These are phyloP conservation scores for Platynereis dumerilii DNA, from an alignment of 2,888 invertebrate genomes.

Conservation along the genomic window DNA sequence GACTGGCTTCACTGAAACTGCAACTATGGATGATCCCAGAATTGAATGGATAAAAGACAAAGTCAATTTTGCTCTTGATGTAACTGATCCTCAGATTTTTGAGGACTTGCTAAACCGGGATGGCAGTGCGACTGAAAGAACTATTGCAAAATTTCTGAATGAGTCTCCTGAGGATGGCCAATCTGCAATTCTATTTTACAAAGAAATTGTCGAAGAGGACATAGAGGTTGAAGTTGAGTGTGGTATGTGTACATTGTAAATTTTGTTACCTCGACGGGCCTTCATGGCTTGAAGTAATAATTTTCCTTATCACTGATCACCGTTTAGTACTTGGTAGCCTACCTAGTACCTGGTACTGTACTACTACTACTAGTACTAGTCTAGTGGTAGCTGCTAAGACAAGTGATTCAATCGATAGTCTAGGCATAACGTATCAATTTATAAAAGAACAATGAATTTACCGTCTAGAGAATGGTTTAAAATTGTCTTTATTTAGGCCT, in stretches of 20 bases:
- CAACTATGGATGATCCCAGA: slow-evolving; percentile 61
- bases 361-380: no score
- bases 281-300: no score
- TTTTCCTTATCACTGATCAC: no score
- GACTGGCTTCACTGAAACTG: neutral
- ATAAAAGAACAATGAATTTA: no score
- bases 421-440: no score
- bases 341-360: no score
- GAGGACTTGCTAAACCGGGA: slow-evolving; percentile 62
- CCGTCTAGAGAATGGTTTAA: no score
- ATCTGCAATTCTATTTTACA: slow-evolving; percentile 61
- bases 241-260: slow-evolving; percentile 50
- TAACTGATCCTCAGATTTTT: slow-evolving; percentile 57
- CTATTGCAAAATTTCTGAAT: slow-evolving; percentile 61
- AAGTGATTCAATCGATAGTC: no score
- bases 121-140: slow-evolving; percentile 59
- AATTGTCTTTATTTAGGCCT: no score
- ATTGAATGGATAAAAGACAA: slow-evolving; percentile 62
- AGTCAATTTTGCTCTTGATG: slow-evolving; percentile 55
- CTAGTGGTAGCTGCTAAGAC: no score
- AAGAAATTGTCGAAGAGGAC: slow-evolving; percentile 59
- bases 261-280: no score
- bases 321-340: no score
- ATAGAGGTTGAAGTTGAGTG: slow-evolving; percentile 63
- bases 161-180: slow-evolving; percentile 60